phyloP scores from a whole-genome alignment of 53 echinoderm and acorn worm genomes.

The Stichopus horrens region DNA sequence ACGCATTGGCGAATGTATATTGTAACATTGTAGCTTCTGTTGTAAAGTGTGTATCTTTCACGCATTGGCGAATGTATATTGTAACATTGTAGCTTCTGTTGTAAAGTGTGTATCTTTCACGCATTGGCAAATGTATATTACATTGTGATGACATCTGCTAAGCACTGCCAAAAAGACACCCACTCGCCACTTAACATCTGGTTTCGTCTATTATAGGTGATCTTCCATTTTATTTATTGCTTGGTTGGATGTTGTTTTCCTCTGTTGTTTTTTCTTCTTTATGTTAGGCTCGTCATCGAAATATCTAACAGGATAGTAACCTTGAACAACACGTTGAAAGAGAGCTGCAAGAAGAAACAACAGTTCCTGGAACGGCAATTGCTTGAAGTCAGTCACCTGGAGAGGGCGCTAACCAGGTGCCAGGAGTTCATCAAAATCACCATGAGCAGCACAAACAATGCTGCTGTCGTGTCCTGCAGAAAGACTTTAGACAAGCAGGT shows the following conservation, averaged over 20 bases:
- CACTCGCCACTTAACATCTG: too few relatives aligned
- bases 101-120: too few relatives aligned
- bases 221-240: too few relatives aligned
- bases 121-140: too few relatives aligned
- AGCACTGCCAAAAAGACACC: background rate
- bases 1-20: too few relatives aligned
- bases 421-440: constrained; percentile 65
- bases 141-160: too few relatives aligned
- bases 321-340: constrained; percentile 61
- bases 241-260: too few relatives aligned
- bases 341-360: constrained; percentile 62
- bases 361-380: constrained; percentile 68
- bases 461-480: constrained; percentile 70
- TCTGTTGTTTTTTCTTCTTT: background rate
- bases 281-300: constrained; percentile 67
- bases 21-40: too few relatives aligned
- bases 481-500: constrained; percentile 71
- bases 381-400: constrained; percentile 70
- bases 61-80: too few relatives aligned
- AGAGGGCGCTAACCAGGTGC: constrained; percentile 71
- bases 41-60: too few relatives aligned
- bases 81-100: too few relatives aligned
- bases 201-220: too few relatives aligned
- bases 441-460: constrained; percentile 65
- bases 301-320: constrained; percentile 65